Evolutionary conservation across 2,797 vertebrate species (phyloP), one percentile per base, ranked within the genome.

Genomic region (Acanthiza pusilla): DNA sequence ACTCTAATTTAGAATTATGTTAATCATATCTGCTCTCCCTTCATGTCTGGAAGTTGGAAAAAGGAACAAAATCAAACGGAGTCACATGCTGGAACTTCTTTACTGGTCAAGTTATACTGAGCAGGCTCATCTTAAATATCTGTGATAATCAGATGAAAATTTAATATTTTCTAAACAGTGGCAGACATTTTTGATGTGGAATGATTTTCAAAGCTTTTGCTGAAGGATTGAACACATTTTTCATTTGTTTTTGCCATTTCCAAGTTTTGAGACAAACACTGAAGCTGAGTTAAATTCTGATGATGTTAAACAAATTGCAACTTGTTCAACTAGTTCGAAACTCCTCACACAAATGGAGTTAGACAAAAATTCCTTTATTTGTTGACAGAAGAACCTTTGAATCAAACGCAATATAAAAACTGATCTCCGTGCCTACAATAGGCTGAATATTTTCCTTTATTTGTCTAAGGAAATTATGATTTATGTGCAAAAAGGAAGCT

Each of bases 1-100:
- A 88, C 87, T 91, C 88, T 93, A 77, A 86, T 91, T 89, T 88
- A 87, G 36, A 93, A 80, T 75, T 85, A 72, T 4, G 27, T 87
- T 94, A 78, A 92, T 89, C 70, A 62, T 57, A 93, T 85, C 65
- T 87, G 67, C 55, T 90, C 43, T 85, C 65, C 36, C 45, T 81
- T 53, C 54, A 55, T 25, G 61, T 27, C 42, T 89, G 70, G 58
- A 83, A 87, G 36, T 42, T 77, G 73, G 55, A 76, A 91, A 73
- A 61, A 88, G 25, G 67, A 73, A 82, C 13, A 47, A 84, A 77
- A 57, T 77, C 65, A 91, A 92, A 84, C 23, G 17, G 74, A 84
- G 51, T 68, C 63, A 60, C 18, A 23, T 29, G 61, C 26, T 12
- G 36, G 36, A 88, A 38, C 19, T 32, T 91, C 73, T 85, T 66